Base-by-base conservation (phyloP, 2,113 vertebrate species). In the Apteryx owenii region DNA sequence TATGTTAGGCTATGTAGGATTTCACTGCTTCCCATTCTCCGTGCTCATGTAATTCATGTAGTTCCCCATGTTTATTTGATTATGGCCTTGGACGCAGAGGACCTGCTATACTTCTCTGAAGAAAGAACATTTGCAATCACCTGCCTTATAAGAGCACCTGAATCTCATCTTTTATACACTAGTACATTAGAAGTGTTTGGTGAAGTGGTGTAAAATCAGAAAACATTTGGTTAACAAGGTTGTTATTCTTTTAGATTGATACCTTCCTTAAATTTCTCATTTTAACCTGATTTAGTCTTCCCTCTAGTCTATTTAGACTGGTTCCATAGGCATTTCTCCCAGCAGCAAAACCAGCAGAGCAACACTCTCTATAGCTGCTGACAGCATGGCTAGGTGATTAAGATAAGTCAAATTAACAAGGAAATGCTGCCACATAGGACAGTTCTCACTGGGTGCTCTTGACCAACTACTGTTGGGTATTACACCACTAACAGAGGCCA, bases 391-490 rank as follows among this genome's bases (percentile, higher is more conserved):
- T 70, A 89, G 84, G 26, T 36, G 26, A 84, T 89, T 84, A 89
- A 86, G 83, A 77, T 28, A 77, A 78, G 33, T 26, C 77, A 94
- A 89, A 91, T 91, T 89, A 93, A 81, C 60, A 81, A 28, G 22
- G 28, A 87, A 87, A 62, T 1, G 1, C 23, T 81, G 65, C 69
- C 50, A 78, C 89, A 73, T 69, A 56, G 60, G 69, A 87, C 64
- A 90, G n/a, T 48, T 92, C 44, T 70, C 40, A 78, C 19, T 66
- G 40, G 69, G 22, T 93, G 25, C 51, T 66, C 50, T 87, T 53
- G 20, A 84, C 36, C 65, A 85, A 62, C 54, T 15, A 70, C 31
- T 40, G 77, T 2, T 73, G 33, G 81, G 29, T 36, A 70, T 3
- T 42, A 19, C 40, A 40, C 44, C 20, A 22, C 44, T 78, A 78